Base-by-base conservation (phyloP, 2,113 vertebrate species). In the Apus apus region DNA sequence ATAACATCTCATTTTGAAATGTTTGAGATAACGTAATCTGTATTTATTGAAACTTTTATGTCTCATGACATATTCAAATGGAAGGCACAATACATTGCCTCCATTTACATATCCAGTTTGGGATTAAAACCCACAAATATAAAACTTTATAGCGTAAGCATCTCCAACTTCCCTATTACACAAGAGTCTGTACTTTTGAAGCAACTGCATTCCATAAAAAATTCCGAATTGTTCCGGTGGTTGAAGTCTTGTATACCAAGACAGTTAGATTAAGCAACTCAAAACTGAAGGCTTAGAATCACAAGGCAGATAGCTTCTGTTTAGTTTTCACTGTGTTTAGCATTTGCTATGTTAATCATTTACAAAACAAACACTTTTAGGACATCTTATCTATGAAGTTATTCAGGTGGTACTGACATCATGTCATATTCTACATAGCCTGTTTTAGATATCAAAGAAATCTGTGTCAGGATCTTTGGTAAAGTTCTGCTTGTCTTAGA, bases 401-500 rank as follows among this genome's bases (percentile, higher is more conserved):
- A 73, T 56, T 62, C 85, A 90, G 64, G 72, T 75, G 64, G 81
- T 27, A 54, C 34, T 60, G 64, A 80, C 43, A 58, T 61, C 40
- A 20, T 36, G 26, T 51, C 57, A 60, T 62, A 36, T 30, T 74
- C 60, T 75, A 32, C 22, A 48, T 13, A 86, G 60, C 30, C 34
- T 78, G 22, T 5, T 91, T 88, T 45, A 86, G 57, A 57, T 83
- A 67, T 29, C 56, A 91, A 86, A 93, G 60, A 38, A 90, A 73
- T 82, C n/a, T 74, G 14, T 58, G 65, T 80, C 85, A 92, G 61
- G 61, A 56, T 90, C 61, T 77, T 91, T 71, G 53, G 56, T 74
- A 36, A 76, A 51, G 32, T 74, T 95, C 65, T 88, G 32, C 48
- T 80, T 89, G 78, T 84, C 72, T 88, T 64, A 92, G 19, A 94